Base-by-base conservation (phyloP, 2,113 vertebrate genomes). In the Lepisosteus osseus region DNA sequence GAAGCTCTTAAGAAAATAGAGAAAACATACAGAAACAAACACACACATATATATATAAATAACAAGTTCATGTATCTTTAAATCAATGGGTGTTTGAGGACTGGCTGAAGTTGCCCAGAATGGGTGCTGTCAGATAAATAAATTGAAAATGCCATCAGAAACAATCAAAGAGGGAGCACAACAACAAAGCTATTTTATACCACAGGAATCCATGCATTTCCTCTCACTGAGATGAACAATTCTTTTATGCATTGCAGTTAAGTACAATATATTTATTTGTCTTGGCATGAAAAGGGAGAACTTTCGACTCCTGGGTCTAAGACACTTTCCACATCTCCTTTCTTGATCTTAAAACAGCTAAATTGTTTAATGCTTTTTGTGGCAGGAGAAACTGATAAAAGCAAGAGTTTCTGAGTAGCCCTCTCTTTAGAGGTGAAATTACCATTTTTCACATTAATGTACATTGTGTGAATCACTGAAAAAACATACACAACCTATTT, bases 351-450 rank as follows among this genome's bases (percentile, higher is more conserved):
- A n/a, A 14, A 47, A 13, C 66, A 54, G 66, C 44, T 61, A 14
- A 6, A 40, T n/a, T 55, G 67, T 68, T 55, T 68, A 56, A 55
- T 68, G 47, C 12, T 51, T 17, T 54, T 55, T 56, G 15, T 51
- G 47, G 55, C 7, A 55, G 12, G 51, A 1, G 43, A 54, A 55
- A 7, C 7, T 29, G 59, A 14, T 3, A 14, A 55, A 81, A 86
- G 86, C 82, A 88, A 84, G 71, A 9, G 7, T 2, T 43, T 55
- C 1, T 0, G 14, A 72, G 82, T 76, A 69, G 77, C 3, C 13
- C 0, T 6, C 55, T 75, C 63, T 61, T 2, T 0, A 2, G 11
- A 77, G 69, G 68, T 74, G 74, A 73, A 68, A 3, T 54, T 67
- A 73, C 47, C n/a, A 51, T 51, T 51, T 51, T 51, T 51, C 47